A percentile compares a stretch with the other conserved stretches of the same genome.
Conservation (phyloP, 2,888 invertebrate genomes). For the Petrophora chlorosata region DNA sequence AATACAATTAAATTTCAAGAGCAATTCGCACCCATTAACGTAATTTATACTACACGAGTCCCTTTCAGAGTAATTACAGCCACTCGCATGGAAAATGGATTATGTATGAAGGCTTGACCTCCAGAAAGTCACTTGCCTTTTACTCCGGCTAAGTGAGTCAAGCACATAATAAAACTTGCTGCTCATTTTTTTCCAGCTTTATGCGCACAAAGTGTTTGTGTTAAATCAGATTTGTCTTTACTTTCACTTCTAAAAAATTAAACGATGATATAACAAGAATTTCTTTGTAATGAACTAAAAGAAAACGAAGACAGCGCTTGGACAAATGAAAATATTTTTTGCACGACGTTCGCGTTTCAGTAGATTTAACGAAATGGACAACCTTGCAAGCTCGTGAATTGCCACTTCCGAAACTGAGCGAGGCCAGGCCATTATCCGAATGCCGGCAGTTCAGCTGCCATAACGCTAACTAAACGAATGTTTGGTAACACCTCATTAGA, state of each 20-base stretch:
- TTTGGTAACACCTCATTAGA: conserved; percentile 32
- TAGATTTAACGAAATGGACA: conserved; percentile 44
- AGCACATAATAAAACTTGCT: too few relatives aligned
- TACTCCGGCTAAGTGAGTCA: conserved; percentile 3
- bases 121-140: conserved; percentile 12
- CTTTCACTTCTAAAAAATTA: conserved; percentile 17
- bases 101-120: conserved; percentile 27
- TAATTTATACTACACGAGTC: conserved; percentile 24
- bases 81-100: conserved; percentile 29
- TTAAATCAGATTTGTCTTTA: not conserved
- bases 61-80: conserved; percentile 19
- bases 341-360: conserved; percentile 17
- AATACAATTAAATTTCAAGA: conserved; percentile 16
- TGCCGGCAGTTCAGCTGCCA: conserved; percentile 34
- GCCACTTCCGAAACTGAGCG: conserved; percentile 64
- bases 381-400: conserved; percentile 66
- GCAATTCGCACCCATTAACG: conserved; percentile 20
- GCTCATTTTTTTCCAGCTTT: conserved; percentile 1
- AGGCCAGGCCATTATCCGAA: conserved; percentile 53
- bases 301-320: not conserved
- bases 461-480: conserved; percentile 30
- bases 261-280: conserved; percentile 12
- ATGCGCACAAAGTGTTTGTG: not conserved
- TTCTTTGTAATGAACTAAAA: not conserved
- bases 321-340: not conserved